These are phyloP conservation scores for Cygnus olor DNA, from an alignment of 2,797 vertebrate genomes.

Conservation along the genomic window DNA sequence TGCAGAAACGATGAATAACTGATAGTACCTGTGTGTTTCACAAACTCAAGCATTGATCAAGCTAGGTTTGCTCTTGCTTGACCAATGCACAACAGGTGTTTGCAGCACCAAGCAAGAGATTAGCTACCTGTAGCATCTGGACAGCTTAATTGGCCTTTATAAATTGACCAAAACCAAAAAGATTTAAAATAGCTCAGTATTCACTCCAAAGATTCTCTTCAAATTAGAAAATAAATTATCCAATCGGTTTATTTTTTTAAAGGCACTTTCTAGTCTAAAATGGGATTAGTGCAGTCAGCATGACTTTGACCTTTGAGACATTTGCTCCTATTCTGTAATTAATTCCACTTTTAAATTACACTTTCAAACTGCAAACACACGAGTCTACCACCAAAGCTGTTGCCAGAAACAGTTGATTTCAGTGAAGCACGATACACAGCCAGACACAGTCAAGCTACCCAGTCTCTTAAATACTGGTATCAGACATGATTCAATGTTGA, in stretches of 20 bases:
- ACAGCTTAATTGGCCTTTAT: background rate
- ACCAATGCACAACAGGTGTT: conserved; percentile 8
- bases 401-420: background rate
- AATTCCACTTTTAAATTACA: background rate
- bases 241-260: background rate
- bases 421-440: background rate
- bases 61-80: conserved; percentile 24
- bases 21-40: background rate
- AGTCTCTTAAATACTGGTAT: background rate
- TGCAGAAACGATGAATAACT: background rate
- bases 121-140: background rate
- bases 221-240: background rate
- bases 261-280: background rate
- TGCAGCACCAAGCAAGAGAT: background rate
- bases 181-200: background rate
- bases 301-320: background rate
- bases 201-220: background rate
- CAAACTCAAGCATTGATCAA: conserved; percentile 19
- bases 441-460: background rate
- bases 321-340: background rate
- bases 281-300: background rate
- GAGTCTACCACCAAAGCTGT: background rate
- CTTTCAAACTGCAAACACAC: background rate
- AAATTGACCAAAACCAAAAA: background rate
- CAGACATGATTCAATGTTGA: rapidly evolving